A percentile compares a stretch with the other conserved stretches of the same genome.
These are phyloP conservation scores for Lacerta agilis DNA, from an alignment of 2,797 vertebrate species.

Conservation along the genomic window DNA sequence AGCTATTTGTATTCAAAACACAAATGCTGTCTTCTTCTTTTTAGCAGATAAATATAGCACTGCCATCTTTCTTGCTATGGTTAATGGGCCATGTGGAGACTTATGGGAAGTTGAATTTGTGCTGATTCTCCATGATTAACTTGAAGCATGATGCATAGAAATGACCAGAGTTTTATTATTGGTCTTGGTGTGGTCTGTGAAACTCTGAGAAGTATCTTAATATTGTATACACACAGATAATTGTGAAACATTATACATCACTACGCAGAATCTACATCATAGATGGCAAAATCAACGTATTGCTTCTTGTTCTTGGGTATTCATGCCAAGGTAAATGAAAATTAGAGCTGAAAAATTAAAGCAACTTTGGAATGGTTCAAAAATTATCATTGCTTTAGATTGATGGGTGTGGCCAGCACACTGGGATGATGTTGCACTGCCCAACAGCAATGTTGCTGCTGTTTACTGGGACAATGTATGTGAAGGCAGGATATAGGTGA, in stretches of 20 bases:
- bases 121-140: conserved; percentile 15
- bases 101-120: conserved; percentile 7
- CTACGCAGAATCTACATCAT: background rate
- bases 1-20: conserved; percentile 68
- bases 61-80: background rate
- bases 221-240: background rate
- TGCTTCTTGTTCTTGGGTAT: background rate
- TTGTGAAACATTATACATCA: background rate
- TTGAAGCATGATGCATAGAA: background rate
- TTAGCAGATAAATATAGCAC: conserved; percentile 24
- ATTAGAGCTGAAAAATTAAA: background rate
- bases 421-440: too few species aligned
- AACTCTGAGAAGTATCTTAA: background rate
- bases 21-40: conserved; percentile 16
- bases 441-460: too few species aligned
- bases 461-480: too few species aligned
- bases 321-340: background rate
- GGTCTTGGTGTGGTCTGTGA: background rate
- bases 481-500: too few species aligned
- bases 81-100: conserved; percentile 21
- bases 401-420: too few species aligned
- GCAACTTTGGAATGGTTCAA: background rate
- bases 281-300: background rate
- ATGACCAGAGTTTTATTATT: conserved; percentile 10
- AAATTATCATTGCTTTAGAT: background rate